Base-by-base conservation (phyloP, 2,888 invertebrate genomes). In the Dasysyrphus albostriatus region DNA sequence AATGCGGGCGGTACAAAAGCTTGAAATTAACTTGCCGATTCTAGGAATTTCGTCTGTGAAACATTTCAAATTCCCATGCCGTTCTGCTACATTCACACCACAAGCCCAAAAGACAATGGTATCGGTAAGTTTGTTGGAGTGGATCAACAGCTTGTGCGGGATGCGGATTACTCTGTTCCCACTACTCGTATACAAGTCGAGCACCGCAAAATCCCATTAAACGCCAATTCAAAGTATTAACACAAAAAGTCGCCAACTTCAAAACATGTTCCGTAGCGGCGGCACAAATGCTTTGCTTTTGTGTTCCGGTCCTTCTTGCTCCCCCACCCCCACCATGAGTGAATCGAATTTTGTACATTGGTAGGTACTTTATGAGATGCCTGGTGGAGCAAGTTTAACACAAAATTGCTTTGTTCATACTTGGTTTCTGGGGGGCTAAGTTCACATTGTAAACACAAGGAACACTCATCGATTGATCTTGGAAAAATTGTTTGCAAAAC, bases 11-110 rank as follows among this genome's bases (percentile, higher is more conserved):
- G 42, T 42, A 77, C 14, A 77, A 82, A 82, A 82, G 82, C 77
- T 82, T 58, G 58, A 67, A 77, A 82, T 82, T 77, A 67, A 82
- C 72, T 65, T 34, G 72, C 76, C 3, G 59, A 67, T 84, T 84
- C 84, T 84, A 84, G 84, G 84, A 84, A 84, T 81, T 76, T 47
- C 47, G 84, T 84, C 84, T 84, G 84, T 76, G 58, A 34, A 76
- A 72, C 47, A 73, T 76, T 76, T 67, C 32, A 72, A 70, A 70
- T 84, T 80, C 70, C 58, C 83, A 75, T 70, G 75, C 49, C 54
- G 56, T 42, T 59, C 42, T 47, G 54, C 47, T 58, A 56, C 5
- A 49, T 37, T 51, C 44, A 14, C 56, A 58, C 61, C 54, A 14
- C 67, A 59, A 6, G 37, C 37, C 16, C 49, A 59, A 1, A 0